Conservation (phyloP, 2,113 vertebrate species). For the Pelobates fuscus region DNA sequence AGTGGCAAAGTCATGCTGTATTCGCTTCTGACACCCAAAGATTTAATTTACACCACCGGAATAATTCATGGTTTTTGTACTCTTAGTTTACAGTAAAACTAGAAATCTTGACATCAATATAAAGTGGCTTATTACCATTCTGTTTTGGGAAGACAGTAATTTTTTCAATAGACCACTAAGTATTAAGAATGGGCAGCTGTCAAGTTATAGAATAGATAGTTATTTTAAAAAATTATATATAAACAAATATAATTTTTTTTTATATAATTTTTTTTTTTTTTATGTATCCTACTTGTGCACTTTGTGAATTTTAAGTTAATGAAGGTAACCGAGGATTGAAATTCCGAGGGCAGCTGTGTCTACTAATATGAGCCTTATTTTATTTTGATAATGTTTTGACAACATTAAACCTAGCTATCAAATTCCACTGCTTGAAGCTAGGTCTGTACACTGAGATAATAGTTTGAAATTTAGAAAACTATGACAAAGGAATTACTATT, state of each 20-base stretch:
- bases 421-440: constrained; percentile 64
- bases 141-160: constrained; percentile 62
- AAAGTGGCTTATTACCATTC: constrained; percentile 71
- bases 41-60: constrained; percentile 64
- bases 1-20: background rate
- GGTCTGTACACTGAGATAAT: constrained; percentile 64
- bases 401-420: constrained; percentile 56
- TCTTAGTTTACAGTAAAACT: constrained; percentile 70
- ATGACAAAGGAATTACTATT: constrained; percentile 66
- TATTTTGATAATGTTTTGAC: constrained; percentile 59
- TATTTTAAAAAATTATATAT: constrained; percentile 29
- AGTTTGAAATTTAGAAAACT: constrained; percentile 79
- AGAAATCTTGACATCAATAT: constrained; percentile 73
- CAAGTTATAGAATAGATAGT: constrained; percentile 72
- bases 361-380: constrained; percentile 73
- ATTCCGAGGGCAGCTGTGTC: constrained; percentile 82
- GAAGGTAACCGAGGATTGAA: constrained; percentile 66
- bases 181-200: constrained; percentile 82
- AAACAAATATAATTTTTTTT: constrained; percentile 58
- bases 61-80: constrained; percentile 70
- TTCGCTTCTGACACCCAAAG: background rate
- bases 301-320: constrained; percentile 82
- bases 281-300: constrained; percentile 77
- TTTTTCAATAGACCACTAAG: constrained; percentile 78
- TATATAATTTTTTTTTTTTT: constrained; percentile 69